Base-by-base conservation (phyloP, 2,888 invertebrate species). In the Micoletzkya japonica region DNA sequence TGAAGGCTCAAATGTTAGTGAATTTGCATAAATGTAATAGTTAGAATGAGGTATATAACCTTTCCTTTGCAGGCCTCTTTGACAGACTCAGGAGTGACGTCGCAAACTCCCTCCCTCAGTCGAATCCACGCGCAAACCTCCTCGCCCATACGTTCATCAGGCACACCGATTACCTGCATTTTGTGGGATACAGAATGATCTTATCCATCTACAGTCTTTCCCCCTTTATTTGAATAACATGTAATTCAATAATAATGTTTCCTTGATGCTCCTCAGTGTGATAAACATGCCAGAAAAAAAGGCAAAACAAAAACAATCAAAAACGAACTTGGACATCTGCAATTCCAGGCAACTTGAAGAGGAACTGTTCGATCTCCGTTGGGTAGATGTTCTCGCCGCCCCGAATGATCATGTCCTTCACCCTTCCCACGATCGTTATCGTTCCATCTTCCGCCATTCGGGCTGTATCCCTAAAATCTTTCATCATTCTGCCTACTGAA, bases 71-170 rank as follows among this genome's bases (percentile, higher is more conserved):
- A 89, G 76, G 85, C 88, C 0, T 87, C 85, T 32, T 86, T 87
- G 7, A 93, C 81, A 20, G 91, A 90, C 2, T 90, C 87, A 0
- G 86, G 83, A 0, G 89, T 89, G 1, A 73, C 54, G 36, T 91
- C 72, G 0, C 84, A 84, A 0, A 87, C 85, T 1, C 89, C 89
- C 1, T 88, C 87, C 64, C 88, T 88, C 0, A 91, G 76, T 69
- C 90, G 87, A 54, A 89, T 84, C 86, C 87, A 88, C n/a, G 87
- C 88, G 82, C 88, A 88, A 4, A 88, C 80, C 75, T 88, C 87
- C 81, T 89, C 89, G 2, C 88, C 88, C 66, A 88, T 77, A 67
- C 88, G 77, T 54, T 81, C 73, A 74, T 88, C 88, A 20, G 88
- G 88, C 1, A 89, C 86, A 2, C 88, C 88, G 69, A 86, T 77